Evolutionary conservation across 2,113 vertebrate genomes (phyloP).

Genomic region (Nyctibius bracteatus): DNA sequence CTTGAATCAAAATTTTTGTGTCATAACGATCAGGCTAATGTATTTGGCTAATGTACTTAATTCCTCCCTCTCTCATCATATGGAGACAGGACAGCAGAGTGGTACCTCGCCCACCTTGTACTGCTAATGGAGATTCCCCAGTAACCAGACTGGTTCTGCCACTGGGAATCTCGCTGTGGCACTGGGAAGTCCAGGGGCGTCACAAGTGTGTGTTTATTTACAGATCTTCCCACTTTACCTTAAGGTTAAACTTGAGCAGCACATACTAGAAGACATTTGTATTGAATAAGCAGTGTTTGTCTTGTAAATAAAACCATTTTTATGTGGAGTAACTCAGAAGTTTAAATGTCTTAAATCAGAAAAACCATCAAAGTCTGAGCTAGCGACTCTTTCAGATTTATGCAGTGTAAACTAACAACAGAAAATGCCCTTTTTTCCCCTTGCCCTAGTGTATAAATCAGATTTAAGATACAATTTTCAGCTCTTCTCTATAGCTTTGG

Average conservation of each 20-base stretch:
- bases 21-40: not conserved
- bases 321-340: not conserved
- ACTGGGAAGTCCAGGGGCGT: not conserved
- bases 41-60: not conserved
- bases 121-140: not conserved
- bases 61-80: not conserved
- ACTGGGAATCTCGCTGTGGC: not conserved
- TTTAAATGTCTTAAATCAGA: not conserved
- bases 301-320: not conserved
- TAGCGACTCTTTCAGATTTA: not conserved
- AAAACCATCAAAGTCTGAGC: not conserved
- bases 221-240: not conserved
- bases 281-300: not conserved
- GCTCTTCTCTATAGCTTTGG: not conserved
- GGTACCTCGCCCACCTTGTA: not conserved
- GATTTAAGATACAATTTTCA: not conserved
- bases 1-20: not conserved
- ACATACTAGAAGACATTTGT: not conserved
- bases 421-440: not conserved
- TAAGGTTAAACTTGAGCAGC: not conserved
- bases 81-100: not conserved
- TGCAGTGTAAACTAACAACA: not conserved
- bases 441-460: not conserved
- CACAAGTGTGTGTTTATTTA: not conserved
- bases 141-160: not conserved